phyloP scores from a whole-genome alignment of 2,797 vertebrate species.

The Hydrophis major region DNA sequence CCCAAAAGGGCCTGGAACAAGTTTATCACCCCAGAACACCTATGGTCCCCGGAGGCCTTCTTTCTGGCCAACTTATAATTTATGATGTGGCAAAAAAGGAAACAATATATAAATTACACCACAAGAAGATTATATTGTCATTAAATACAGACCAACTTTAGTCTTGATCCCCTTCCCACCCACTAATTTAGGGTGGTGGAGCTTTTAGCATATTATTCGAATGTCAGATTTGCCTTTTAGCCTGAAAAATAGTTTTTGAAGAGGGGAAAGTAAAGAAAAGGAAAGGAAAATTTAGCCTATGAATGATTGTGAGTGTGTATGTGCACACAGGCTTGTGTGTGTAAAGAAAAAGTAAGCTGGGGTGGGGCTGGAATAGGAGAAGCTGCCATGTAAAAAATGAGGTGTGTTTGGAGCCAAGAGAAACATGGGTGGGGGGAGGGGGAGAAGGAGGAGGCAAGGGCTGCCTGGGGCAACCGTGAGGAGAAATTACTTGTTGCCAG shows the following conservation, averaged over 20 bases:
- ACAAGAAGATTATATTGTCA: neutral
- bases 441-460: neutral
- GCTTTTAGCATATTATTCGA: neutral
- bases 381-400: conserved; percentile 20
- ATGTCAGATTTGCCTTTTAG: neutral
- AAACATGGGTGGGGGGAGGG: neutral
- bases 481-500: conserved; percentile 36
- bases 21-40: neutral
- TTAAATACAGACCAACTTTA: neutral
- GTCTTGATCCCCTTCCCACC: neutral
- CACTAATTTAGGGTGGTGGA: neutral
- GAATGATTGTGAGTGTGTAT: neutral
- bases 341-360: neutral
- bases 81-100: neutral
- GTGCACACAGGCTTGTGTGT: neutral
- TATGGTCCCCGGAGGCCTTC: neutral
- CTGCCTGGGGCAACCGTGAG: neutral
- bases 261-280: neutral
- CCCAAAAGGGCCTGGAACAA: neutral
- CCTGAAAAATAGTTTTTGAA: neutral
- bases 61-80: neutral
- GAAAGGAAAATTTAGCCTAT: neutral
- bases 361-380: neutral
- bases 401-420: neutral
- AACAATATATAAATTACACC: neutral